These are phyloP conservation scores for Picathartes gymnocephalus DNA, from an alignment of 2,113 vertebrate genomes.

Conservation along the genomic window DNA sequence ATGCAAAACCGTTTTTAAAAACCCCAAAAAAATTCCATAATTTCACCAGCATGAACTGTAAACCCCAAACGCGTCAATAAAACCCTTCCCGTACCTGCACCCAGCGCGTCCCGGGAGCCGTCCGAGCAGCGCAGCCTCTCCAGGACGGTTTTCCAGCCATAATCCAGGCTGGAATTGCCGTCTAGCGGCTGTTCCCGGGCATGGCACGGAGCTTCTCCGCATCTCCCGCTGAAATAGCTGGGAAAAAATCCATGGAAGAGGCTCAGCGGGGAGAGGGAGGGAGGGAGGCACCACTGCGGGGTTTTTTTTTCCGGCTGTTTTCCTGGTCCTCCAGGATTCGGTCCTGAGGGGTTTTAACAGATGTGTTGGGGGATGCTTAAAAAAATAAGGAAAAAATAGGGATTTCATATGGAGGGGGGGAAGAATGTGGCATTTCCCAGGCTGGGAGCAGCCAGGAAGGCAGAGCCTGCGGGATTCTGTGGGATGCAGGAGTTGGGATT, in stretches of 20 bases:
- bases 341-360: background rate
- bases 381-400: background rate
- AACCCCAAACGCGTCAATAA: slow-evolving; percentile 62
- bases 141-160: background rate
- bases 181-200: background rate
- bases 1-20: background rate
- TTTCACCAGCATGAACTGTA: slow-evolving; percentile 51
- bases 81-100: slow-evolving; percentile 60
- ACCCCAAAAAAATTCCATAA: background rate
- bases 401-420: background rate
- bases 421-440: background rate
- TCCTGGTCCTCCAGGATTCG: background rate
- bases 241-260: background rate
- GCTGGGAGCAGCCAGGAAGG: background rate
- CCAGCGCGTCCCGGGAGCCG: background rate
- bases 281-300: accelerated
- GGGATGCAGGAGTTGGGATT: background rate
- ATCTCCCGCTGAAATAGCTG: accelerated
- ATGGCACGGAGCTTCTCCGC: background rate
- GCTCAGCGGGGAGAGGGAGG: background rate
- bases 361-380: background rate
- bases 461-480: accelerated
- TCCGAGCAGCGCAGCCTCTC: accelerated
- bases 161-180: slow-evolving; percentile 16
- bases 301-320: background rate